Conservation (phyloP, 1,140 invertebrate genomes). For the Ladona fulva region DNA sequence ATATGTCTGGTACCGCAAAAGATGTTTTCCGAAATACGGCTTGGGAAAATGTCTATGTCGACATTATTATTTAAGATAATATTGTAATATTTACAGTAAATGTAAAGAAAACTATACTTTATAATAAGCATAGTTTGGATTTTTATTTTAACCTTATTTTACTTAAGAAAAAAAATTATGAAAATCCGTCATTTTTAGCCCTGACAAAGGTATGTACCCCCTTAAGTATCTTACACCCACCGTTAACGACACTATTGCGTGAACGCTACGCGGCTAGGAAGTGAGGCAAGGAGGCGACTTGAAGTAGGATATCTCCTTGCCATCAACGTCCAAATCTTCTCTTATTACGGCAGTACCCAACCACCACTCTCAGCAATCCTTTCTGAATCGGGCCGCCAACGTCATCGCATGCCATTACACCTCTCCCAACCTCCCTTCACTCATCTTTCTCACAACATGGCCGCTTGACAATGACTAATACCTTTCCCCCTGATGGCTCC, state of each 20-base stretch:
- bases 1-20: no score
- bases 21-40: no score
- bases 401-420: not conserved
- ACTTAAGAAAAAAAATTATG: no score
- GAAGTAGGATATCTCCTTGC: not conserved
- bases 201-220: no score
- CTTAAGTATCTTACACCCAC: not conserved
- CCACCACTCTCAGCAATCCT: not conserved
- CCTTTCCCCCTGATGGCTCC: not conserved
- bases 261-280: not conserved
- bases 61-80: no score
- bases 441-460: not conserved
- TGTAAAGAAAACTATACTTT: no score
- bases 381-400: not conserved
- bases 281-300: not conserved
- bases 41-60: no score
- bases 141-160: no score
- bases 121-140: no score
- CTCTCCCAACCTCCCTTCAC: not conserved
- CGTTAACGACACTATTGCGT: not conserved
- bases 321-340: not conserved
- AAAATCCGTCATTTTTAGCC: no score
- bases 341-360: not conserved
- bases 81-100: no score
- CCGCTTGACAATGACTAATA: constrained; percentile 4